Evolutionary conservation across 2,888 invertebrate genomes (phyloP), one percentile per base, ranked within the genome.

Genomic region (Chaitophorus viminalis): DNA sequence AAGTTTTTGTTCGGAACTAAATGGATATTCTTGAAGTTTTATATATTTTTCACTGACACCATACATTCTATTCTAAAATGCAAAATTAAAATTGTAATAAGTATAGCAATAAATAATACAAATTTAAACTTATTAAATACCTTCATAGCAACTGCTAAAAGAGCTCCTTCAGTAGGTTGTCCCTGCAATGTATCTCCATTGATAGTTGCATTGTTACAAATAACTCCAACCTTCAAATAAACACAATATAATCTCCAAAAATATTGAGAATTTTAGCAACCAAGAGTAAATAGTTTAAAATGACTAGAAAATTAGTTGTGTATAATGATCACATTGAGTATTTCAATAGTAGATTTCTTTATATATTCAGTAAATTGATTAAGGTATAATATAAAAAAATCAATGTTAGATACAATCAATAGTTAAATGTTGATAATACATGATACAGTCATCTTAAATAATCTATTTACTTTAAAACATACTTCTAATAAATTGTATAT

Each of bases 141-240:
- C 93, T 99, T 99, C 94, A 96, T 95, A 11, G 98, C 98, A 76
- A 95, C 96, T 0, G 98, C 96, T 36, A 99, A 93, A 9, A 99
- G 92, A 0, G 99, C 99, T 90, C 99, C 99, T 93, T 99, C 99
- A 31, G 99, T 99, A 78, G 99, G 99, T 91, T 98, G 97, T 0
- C 99, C 99, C 90, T 97, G 94, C 81, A 99, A 91, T 5, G 93
- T 94, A 77, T 96, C 97, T 90, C 96, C 95, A 90, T 95, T 95
- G 52, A 99, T 96, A 78, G 95, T 93, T 1, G 99, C 98, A 93
- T 99, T 99, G 91, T 99, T 99, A 92, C 99, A 99, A 0, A 99
- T 94, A 60, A 95, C 94, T 3, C 98, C 99, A 84, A 94, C 93
- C 95, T 95, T 90, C 36, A 90, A 17, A 70, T 29, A 39, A 68